phyloP scores from a whole-genome alignment of 1,140 invertebrate genomes.

The Drosophila dunni region DNA sequence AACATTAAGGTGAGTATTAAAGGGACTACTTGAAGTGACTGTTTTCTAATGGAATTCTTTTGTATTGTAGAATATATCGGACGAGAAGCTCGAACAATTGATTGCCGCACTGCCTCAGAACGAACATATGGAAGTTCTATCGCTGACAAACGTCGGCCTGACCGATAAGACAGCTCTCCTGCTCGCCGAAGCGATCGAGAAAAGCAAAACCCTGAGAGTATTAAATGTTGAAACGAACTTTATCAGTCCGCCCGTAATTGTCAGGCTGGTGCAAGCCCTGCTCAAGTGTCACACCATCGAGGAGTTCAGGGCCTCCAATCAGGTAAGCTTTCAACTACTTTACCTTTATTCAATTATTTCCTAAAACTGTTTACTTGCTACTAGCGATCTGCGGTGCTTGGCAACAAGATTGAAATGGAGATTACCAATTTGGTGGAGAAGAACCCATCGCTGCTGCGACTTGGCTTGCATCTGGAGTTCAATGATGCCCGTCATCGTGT shows the following conservation, averaged over 20 bases:
- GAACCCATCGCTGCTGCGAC: conserved; percentile 95
- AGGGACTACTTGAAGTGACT: neutral
- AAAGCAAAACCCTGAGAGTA: conserved; percentile 94
- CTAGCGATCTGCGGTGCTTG: conserved; percentile 96
- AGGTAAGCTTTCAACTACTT: conserved; percentile 87
- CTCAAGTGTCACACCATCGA: conserved; percentile 94
- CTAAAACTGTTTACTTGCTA: conserved; percentile 40
- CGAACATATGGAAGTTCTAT: conserved; percentile 95
- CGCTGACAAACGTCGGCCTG: conserved; percentile 96
- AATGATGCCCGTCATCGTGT: conserved; percentile 97
- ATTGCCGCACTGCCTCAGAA: conserved; percentile 95
- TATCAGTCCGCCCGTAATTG: conserved; percentile 93
- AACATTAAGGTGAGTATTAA: conserved; percentile 93
- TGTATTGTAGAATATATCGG: conserved; percentile 93
- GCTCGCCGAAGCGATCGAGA: conserved; percentile 93
- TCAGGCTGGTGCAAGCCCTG: conserved; percentile 93
- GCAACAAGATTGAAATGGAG: conserved; percentile 99
- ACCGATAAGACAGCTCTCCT: conserved; percentile 94
- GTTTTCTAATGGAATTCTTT: neutral
- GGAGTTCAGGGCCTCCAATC: conserved; percentile 97
- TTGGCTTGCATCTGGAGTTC: conserved; percentile 97
- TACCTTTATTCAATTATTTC: neutral
- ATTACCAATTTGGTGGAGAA: conserved; percentile 96
- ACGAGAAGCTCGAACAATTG: conserved; percentile 96
- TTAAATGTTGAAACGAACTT: conserved; percentile 99